phyloP scores from a whole-genome alignment of 2,113 vertebrate species.

The Corythaixoides concolor region DNA sequence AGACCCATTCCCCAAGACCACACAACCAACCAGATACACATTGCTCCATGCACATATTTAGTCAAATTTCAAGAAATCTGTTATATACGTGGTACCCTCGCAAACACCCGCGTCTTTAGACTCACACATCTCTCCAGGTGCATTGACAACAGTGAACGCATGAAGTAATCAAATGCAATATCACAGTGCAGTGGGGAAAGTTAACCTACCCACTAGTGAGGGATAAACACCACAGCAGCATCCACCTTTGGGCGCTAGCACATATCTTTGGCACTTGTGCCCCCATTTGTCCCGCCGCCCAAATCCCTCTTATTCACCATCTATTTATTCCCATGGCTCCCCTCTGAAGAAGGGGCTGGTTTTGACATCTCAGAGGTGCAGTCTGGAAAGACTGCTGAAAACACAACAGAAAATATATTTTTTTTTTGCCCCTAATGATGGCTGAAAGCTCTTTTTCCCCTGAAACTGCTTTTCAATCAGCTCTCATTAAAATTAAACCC shows the following conservation, averaged over 20 bases:
- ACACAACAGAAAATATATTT: rapidly evolving
- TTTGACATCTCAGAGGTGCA: background rate
- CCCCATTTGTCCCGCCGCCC: background rate
- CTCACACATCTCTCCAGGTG: rapidly evolving
- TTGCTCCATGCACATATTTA: background rate
- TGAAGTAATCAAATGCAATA: background rate
- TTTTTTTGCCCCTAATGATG: background rate
- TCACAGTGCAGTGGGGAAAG: background rate
- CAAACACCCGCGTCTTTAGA: rapidly evolving
- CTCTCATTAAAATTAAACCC: background rate
- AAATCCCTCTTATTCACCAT: background rate
- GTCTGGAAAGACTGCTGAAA: background rate
- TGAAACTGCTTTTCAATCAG: background rate
- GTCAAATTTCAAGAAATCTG: background rate
- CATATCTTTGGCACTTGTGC: background rate
- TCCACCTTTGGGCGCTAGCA: background rate
- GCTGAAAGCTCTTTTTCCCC: background rate
- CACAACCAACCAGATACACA: background rate
- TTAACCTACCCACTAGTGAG: background rate
- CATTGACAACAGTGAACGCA: rapidly evolving
- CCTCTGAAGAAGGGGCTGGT: background rate
- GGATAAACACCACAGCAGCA: background rate
- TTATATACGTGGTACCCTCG: rapidly evolving
- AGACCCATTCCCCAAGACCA: background rate
- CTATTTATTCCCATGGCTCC: background rate